Conservation (phyloP, 2,113 vertebrate genomes). For the Syngnathoides biaculeatus region DNA sequence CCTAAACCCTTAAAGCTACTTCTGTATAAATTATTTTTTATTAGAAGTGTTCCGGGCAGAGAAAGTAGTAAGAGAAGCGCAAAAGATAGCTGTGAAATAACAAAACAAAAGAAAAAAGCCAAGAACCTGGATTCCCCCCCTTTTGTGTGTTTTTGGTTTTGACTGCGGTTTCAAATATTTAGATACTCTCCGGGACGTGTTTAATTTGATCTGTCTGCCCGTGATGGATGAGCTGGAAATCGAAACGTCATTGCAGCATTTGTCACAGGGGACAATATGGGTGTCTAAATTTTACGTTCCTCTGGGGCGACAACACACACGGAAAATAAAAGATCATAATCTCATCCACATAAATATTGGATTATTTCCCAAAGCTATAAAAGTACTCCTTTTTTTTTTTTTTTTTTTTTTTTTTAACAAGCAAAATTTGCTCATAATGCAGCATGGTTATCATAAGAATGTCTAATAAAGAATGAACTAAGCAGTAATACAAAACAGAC, state of each 20-base stretch:
- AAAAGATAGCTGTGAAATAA: slow-evolving; percentile 16
- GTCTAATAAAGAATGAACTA: neutral
- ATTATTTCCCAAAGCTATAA: slow-evolving; percentile 9
- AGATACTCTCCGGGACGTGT: slow-evolving; percentile 11
- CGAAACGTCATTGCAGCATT: slow-evolving; percentile 23
- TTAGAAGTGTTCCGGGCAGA: slow-evolving; percentile 23
- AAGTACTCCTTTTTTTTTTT: neutral
- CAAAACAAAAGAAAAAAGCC: slow-evolving; percentile 2
- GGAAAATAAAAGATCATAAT: neutral
- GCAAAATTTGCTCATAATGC: neutral
- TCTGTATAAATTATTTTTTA: slow-evolving; percentile 30
- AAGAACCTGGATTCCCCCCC: neutral
- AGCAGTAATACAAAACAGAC: no score
- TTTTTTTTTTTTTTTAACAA: neutral
- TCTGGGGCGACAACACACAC: slow-evolving; percentile 7
- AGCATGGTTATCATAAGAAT: neutral
- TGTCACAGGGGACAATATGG: slow-evolving; percentile 11
- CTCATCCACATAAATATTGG: neutral
- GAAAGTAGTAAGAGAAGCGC: neutral
- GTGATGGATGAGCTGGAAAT: slow-evolving; percentile 46
- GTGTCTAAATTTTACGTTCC: slow-evolving; percentile 33
- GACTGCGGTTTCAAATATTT: slow-evolving; percentile 20
- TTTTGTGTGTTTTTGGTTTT: neutral
- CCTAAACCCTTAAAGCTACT: slow-evolving; percentile 34
- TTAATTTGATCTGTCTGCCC: slow-evolving; percentile 42